Evolutionary conservation across 2,888 invertebrate genomes (phyloP).

Genomic region (Acanthoscelides obtectus): DNA sequence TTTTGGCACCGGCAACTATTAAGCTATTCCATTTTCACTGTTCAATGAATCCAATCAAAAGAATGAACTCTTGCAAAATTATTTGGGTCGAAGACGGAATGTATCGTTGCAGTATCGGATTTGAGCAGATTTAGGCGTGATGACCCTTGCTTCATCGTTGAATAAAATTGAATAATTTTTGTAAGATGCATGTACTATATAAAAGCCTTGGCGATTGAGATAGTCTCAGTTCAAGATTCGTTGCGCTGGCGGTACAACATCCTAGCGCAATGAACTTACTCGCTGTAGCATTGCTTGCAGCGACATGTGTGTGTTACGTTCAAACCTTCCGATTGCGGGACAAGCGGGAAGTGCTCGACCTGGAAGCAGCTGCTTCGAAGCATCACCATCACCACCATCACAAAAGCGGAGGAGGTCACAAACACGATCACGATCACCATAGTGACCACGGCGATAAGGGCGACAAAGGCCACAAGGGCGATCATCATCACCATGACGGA

Average conservation of each 20-base stretch:
- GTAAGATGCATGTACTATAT: neutral
- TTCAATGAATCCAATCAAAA: neutral
- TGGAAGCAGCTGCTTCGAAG: neutral
- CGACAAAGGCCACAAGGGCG: neutral
- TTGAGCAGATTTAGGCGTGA: neutral
- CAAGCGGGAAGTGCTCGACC: neutral
- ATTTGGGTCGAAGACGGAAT: neutral
- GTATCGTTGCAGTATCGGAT: neutral
- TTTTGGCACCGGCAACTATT: neutral
- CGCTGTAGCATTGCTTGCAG: neutral
- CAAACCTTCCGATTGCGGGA: neutral
- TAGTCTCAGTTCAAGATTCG: neutral
- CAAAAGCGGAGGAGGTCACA: neutral
- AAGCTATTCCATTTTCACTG: neutral
- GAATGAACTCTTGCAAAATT: neutral
- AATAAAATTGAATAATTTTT: neutral
- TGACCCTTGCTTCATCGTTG: neutral
- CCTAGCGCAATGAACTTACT: neutral
- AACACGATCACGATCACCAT: neutral
- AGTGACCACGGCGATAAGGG: neutral
- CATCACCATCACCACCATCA: neutral
- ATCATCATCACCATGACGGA: neutral
- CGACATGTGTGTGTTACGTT: neutral
- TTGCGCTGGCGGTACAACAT: neutral
- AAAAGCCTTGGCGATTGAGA: neutral